Base-by-base conservation (phyloP, 2,797 vertebrate species). In the Oryzias dopingdopingensis region DNA sequence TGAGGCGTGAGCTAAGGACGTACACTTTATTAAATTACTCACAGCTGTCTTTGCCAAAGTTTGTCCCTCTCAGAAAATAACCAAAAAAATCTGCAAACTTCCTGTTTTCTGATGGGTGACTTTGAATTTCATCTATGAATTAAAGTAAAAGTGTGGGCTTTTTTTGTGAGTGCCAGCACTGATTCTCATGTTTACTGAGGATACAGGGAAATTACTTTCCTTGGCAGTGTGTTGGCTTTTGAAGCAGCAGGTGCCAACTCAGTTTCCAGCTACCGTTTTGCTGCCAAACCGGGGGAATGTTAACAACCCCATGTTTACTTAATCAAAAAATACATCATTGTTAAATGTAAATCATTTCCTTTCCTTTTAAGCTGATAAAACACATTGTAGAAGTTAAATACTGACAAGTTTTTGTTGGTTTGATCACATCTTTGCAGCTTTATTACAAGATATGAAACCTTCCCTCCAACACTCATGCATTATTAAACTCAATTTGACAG, bases 11-110 rank as follows among this genome's bases (percentile, higher is more conserved):
- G 54, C 63, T 24, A 44, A 76, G 59, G 62, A 52, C 45, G 42
- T 24, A 37, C 67, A 37, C 61, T 64, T 80, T 60, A 76, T 79
- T 70, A 56, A 78, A 81, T 79, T 65, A 76, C 42, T 51, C 16
- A 26, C 20, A 1, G 23, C 47, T 48, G 67, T 49, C 64, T 66
- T 56, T 71, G 52, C 60, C 51, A 59, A 65, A 54, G 42, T 50
- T 72, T 52, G 63, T 73, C 70, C 37, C 17, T 69, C 62, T 42
- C 55, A 16, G 24, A 12, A 17, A 40, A 23, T 42, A 61, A 29
- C 22, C 26, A 43, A 46, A 2, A 18, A 13, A 20, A 6, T 18
- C 15, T 14, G 55, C n/a, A 20, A 32, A 18, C 29, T 52, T 76
- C 46, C 24, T 56, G 29, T 61, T 70, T 76, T 57, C 49, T 53